Percentiles rank a stretch among this genome's conserved stretches.
Conservation (phyloP, 1,140 invertebrate genomes). For the Drosophila miranda region DNA sequence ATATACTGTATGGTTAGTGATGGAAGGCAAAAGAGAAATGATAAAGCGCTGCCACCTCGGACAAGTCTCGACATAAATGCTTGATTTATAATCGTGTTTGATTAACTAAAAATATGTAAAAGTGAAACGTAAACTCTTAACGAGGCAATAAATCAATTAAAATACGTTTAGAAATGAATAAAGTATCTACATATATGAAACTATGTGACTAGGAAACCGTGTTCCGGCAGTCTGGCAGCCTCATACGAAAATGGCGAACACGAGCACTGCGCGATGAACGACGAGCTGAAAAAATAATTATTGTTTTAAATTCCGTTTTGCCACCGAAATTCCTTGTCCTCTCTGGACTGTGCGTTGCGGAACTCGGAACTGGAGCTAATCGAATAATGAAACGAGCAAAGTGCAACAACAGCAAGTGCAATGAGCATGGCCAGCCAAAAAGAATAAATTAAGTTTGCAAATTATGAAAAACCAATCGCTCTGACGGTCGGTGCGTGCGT, state of each 20-base stretch:
- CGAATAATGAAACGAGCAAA: slow-evolving; percentile 53
- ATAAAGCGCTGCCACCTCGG: slow-evolving; percentile 40
- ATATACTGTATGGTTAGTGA: too few species aligned
- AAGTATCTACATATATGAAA: too few species aligned
- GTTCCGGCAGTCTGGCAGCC: slow-evolving; percentile 43
- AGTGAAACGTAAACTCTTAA: not conserved
- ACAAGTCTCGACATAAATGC: not conserved
- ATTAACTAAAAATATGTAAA: not conserved
- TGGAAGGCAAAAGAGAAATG: slow-evolving; percentile 16
- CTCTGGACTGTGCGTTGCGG: slow-evolving; percentile 33
- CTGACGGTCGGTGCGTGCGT: slow-evolving; percentile 18
- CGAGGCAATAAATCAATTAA: not conserved
- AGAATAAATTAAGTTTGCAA: slow-evolving; percentile 74
- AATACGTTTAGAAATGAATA: not conserved
- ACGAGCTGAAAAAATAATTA: slow-evolving; percentile 81
- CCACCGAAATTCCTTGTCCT: slow-evolving; percentile 68
- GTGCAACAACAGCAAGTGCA: slow-evolving; percentile 42
- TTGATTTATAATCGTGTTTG: not conserved
- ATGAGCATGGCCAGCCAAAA: slow-evolving; percentile 35
- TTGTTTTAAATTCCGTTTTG: slow-evolving; percentile 81
- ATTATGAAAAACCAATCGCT: slow-evolving; percentile 72
- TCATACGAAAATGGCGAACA: slow-evolving; percentile 77
- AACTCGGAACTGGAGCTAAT: not conserved
- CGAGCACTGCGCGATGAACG: slow-evolving; percentile 76
- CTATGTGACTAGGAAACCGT: slow-evolving; percentile 7